phyloP scores from a whole-genome alignment of 2,888 invertebrate genomes.

The Ennomos erosarius region DNA sequence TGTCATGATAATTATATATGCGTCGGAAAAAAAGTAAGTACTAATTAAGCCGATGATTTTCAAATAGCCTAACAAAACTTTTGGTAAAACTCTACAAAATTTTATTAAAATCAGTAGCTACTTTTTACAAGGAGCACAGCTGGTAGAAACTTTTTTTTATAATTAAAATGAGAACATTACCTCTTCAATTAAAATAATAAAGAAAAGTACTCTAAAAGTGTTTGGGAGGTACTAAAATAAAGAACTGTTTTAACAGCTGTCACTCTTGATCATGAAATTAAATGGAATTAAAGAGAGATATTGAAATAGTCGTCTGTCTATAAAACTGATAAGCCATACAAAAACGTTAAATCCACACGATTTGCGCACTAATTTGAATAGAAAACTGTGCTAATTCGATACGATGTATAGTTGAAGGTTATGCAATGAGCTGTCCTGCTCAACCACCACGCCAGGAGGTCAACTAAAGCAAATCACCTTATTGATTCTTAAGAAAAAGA shows the following conservation, averaged over 20 bases:
- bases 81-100: slow-evolving; percentile 5
- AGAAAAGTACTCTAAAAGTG: slow-evolving; percentile 35
- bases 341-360: too few species aligned
- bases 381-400: too few species aligned
- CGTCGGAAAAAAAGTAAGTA: too few species aligned
- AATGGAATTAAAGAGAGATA: slow-evolving; percentile 14
- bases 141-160: slow-evolving; percentile 32
- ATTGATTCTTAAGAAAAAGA: too few species aligned
- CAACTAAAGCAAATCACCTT: too few species aligned
- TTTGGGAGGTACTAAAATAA: slow-evolving; percentile 33
- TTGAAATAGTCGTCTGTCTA: neutral
- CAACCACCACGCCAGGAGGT: too few species aligned
- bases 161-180: slow-evolving; percentile 31
- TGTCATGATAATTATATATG: too few species aligned
- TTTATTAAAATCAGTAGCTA: slow-evolving; percentile 18
- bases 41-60: too few species aligned
- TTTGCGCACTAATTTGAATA: too few species aligned
- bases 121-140: slow-evolving; percentile 31
- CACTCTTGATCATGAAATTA: slow-evolving; percentile 31
- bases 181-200: slow-evolving; percentile 39
- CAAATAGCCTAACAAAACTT: neutral
- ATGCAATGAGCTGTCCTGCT: too few species aligned
- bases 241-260: slow-evolving; percentile 41
- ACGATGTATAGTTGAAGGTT: too few species aligned
- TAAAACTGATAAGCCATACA: too few species aligned